Percentiles rank a stretch among this genome's conserved stretches.
Conservation (phyloP, 2,797 vertebrate species). For the Pitangus sulphuratus region DNA sequence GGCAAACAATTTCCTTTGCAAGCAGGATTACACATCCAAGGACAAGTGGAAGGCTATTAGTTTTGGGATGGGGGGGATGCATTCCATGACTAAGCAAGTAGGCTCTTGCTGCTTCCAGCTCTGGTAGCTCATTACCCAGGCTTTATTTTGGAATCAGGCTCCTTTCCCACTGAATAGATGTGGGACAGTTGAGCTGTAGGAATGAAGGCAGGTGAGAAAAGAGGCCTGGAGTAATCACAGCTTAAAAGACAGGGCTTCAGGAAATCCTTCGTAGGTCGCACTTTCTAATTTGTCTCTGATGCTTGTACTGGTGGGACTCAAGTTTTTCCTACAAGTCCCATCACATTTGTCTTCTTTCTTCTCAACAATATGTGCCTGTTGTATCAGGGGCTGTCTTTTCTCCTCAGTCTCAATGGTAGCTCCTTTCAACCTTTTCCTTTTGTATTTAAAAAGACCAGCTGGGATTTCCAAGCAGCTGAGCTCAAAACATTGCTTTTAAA, state of each 20-base stretch:
- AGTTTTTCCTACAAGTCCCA: neutral
- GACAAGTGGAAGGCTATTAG: neutral
- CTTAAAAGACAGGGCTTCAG: neutral
- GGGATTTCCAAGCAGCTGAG: neutral
- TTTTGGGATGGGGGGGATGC: neutral
- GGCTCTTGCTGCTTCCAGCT: neutral
- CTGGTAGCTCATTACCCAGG: neutral
- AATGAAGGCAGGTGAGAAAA: neutral
- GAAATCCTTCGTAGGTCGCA: neutral
- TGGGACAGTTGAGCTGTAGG: neutral
- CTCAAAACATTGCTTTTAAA: slow-evolving; percentile 23
- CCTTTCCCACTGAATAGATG: neutral
- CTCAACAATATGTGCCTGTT: neutral
- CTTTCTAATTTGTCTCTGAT: neutral
- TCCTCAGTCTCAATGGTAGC: neutral
- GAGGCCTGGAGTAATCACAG: neutral
- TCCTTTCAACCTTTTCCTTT: slow-evolving; percentile 29
- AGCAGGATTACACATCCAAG: neutral
- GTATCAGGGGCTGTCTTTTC: neutral
- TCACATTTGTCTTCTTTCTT: neutral
- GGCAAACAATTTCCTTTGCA: neutral
- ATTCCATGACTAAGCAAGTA: neutral
- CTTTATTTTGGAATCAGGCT: neutral
- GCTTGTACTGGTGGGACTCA: neutral
- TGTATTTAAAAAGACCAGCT: slow-evolving; percentile 12